Base-by-base conservation (phyloP, 2,113 vertebrate genomes). In the Tupaia tana region DNA sequence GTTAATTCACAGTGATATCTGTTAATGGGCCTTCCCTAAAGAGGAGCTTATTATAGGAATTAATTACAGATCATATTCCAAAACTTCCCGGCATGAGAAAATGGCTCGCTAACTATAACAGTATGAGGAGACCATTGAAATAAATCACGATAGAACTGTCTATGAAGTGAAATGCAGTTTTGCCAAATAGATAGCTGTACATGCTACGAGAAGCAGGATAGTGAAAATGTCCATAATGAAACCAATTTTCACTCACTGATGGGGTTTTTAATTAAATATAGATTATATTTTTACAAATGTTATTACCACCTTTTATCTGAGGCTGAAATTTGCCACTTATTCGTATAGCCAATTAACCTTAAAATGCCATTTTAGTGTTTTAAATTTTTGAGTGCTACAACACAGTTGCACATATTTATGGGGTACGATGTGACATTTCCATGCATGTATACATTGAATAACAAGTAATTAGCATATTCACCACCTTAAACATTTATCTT, bases 1-100 rank as follows among this genome's bases (percentile, higher is more conserved):
- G 82, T 87, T 91, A 96, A 89, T 90, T 96, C 95, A 87, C 0
- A 71, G 77, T 73, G 86, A 94, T 89, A 71, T 61, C 96, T 86
- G n/a, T 67, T 91, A 78, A 94, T 89, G 83, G 95, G 59, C 20
- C 86, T 92, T 83, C 89, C 86, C 69, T 86, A 74, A 73, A 95
- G 85, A 97, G 83, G 27, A 86, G 16, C 27, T 81, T 86, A 69
- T 77, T 88, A 78, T 90, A 92, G 87, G 81, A 93, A 95, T 94
- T 90, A 89, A 93, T 96, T 78, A 78, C 64, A 52, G 9, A 27
- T 54, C 58, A 73, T 86, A 20, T 92, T 91, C 82, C 81, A 88
- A 94, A 94, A 89, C 67, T 86, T 84, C 27, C 75, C 61, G 73
- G 69, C 19, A n/a, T 80, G 52, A 31, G 67, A 61, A 82, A 84